Base-by-base conservation (phyloP, 1,140 invertebrate species). In the Pseudomyrmex concolor region DNA sequence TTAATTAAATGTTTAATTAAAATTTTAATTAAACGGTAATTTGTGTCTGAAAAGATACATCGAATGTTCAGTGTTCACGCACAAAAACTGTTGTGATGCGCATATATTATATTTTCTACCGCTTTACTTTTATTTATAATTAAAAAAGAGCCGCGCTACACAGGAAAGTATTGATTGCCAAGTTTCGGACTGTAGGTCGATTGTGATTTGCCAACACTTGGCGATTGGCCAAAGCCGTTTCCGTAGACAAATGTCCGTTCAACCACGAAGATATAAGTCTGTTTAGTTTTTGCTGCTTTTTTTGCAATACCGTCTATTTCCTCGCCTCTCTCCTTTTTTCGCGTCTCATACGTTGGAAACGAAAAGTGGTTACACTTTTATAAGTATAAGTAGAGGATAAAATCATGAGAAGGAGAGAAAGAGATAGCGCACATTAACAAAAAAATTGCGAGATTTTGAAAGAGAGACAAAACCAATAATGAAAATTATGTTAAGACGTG, bases 201-300 rank as follows among this genome's bases (percentile, higher is more conserved):
- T 80, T 55, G 74, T 88, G 88, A 89, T 88, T 87, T 71, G 84
- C 64, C 86, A 67, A 71, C 54, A 51, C 51, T 60, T 89, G 88
- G 88, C 87, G 70, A 55, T 22, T 51, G 48, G 81, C 88, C 88
- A 89, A 78, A 86, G 76, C 66, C 73, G 87, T 89, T 89, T 80
- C 82, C 84, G 59, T 89, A 89, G 88, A 89, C 87, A 89, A 89
- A 89, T 89, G 86, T 86, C 85, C 85, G 86, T 89, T 84, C 84
- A 84, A 43, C 87, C 73, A 74, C 72, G 72, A 72, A 73, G 67
- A 86, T 78, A 73, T 86, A 89, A 83, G 87, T 77, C 87, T 89
- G 85, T 89, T 89, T 89, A 84, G 68, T 62, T 60, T 84, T 83
- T 86, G 80, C 34, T 34, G 5, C 34, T 68, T 86, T 84, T 86